Percentiles rank a stretch among this genome's conserved stretches.
These are phyloP conservation scores for Caenorhabditis panamensis DNA, from an alignment of 2,888 invertebrate genomes.

Conservation along the genomic window DNA sequence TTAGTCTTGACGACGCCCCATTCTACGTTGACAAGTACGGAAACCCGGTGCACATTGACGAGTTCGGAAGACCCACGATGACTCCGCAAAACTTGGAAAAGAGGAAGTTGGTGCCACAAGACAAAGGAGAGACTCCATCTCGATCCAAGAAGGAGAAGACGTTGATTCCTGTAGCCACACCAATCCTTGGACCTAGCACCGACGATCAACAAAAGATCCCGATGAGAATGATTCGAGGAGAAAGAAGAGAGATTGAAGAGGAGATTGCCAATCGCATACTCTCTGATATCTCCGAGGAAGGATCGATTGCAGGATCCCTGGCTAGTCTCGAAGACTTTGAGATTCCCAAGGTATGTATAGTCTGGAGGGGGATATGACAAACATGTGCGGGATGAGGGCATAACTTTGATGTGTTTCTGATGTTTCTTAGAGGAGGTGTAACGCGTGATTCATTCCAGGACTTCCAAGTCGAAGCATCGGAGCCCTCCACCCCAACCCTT, in stretches of 20 bases:
- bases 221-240: slow-evolving; percentile 78
- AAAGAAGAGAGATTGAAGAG: slow-evolving; percentile 79
- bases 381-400: slow-evolving; percentile 32
- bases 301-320: slow-evolving; percentile 77
- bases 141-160: slow-evolving; percentile 58
- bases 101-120: slow-evolving; percentile 69
- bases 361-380: no score
- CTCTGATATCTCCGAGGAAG: slow-evolving; percentile 81
- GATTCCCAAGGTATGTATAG: slow-evolving; percentile 63
- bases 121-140: slow-evolving; percentile 71
- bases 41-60: slow-evolving; percentile 39
- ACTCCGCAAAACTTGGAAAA: slow-evolving; percentile 60
- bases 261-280: slow-evolving; percentile 81
- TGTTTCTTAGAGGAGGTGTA: slow-evolving; percentile 10
- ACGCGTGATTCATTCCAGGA: slow-evolving; percentile 41
- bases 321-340: slow-evolving; percentile 77
- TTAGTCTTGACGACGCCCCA: slow-evolving; percentile 45
- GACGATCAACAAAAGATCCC: slow-evolving; percentile 64
- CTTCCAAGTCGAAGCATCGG: slow-evolving; percentile 66
- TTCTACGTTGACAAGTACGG: slow-evolving; percentile 59
- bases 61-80: slow-evolving; percentile 50
- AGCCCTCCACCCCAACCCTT: slow-evolving; percentile 68
- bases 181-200: slow-evolving; percentile 27
- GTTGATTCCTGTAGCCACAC: slow-evolving; percentile 5
- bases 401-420: slow-evolving; percentile 30